phyloP scores from a whole-genome alignment of 2,797 vertebrate species.

The Lepilemur septentrionalis region DNA sequence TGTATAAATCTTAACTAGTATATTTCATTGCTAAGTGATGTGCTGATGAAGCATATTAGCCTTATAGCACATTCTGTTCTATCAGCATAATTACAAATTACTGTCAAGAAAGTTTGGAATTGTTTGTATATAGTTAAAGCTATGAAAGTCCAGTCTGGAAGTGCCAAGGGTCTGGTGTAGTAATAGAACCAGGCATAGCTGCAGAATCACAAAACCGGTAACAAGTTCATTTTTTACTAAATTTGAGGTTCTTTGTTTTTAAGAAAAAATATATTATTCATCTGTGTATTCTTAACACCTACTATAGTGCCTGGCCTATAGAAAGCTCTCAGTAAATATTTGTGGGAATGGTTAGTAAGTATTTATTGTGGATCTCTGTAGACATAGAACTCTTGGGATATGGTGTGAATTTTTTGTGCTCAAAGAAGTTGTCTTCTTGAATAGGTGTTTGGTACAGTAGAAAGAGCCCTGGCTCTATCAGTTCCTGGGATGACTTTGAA shows the following conservation, averaged over 20 bases:
- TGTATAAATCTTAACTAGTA: background rate
- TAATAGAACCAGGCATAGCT: background rate
- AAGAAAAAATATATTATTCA: background rate
- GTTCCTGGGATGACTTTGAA: slow-evolving; percentile 30
- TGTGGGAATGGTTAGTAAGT: background rate
- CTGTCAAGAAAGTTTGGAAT: slow-evolving; percentile 28
- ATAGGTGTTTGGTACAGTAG: background rate
- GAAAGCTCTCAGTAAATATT: background rate
- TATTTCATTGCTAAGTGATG: background rate
- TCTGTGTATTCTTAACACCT: background rate
- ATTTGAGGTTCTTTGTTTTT: slow-evolving; percentile 27
- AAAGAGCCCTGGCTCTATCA: background rate
- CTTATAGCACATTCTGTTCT: background rate
- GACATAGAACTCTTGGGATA: background rate
- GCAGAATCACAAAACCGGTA: background rate
- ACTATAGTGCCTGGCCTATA: background rate
- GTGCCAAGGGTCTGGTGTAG: background rate
- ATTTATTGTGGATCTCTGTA: slow-evolving; percentile 24
- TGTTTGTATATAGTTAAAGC: background rate
- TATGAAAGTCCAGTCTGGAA: background rate
- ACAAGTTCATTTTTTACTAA: background rate
- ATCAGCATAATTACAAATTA: background rate
- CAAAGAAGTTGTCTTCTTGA: background rate
- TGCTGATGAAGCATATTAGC: background rate
- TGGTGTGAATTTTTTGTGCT: background rate